Evolutionary conservation across 1,140 invertebrate genomes (phyloP), one percentile per base, ranked within the genome.

Genomic region (Phthorimaea operculella): DNA sequence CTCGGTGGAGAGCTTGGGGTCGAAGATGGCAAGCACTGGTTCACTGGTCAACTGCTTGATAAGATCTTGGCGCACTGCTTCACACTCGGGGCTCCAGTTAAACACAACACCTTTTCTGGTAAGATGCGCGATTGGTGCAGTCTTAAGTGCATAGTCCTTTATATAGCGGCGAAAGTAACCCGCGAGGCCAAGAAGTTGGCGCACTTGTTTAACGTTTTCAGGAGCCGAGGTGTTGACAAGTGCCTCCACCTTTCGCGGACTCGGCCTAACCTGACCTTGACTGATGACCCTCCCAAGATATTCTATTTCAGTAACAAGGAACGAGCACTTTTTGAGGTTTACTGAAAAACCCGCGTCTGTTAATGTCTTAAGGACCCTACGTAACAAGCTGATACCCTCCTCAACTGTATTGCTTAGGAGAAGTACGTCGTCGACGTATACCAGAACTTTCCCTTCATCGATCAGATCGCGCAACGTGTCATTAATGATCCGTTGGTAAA

Each of bases 241-340:
- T 10, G 75, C 78, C 54, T 68, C 14, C 4, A 73, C 64, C 57
- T 83, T 83, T 12, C 53, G 33, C 16, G 51, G 51, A 16, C 68
- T 71, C 33, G 79, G 76, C 49, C 51, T 49, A 3, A 80, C 63
- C 21, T 71, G 64, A 33, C 70, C 58, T 0, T 33, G 52, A 45
- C 57, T 62, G 4, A 77, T 72, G 11, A 65, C 60, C 14, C 64
- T 55, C 0, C 72, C 72, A 0, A 77, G 17, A 34, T 73, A 79
- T 12, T 66, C 58, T 21, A 68, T 14, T 15, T 47, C 44, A 15
- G 44, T 47, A 1, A 16, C 15, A 14, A 47, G 44, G 16, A 47
- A 17, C 8, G 44, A 47, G 15, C 44, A 47, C 15, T 47, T 47
- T 15, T 16, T n/a, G 8, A 47, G 44, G 44, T 47, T 47, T 16